Percentiles rank a stretch among this genome's conserved stretches.
Evolutionary conservation across 2,888 invertebrate genomes (phyloP).

Genomic region (Cartodere bifasciata): DNA sequence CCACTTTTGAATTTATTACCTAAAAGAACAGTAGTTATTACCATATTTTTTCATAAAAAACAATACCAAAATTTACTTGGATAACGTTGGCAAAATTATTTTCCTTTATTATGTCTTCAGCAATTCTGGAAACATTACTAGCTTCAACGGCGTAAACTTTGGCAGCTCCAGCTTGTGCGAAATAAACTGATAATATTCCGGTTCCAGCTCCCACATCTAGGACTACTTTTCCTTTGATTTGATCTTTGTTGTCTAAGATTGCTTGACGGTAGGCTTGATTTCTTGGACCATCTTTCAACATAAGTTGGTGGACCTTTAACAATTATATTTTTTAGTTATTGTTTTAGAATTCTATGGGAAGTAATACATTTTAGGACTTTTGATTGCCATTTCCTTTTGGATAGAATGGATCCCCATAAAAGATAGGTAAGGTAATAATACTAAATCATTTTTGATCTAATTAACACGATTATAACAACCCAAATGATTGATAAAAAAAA

Average conservation of each 20-base stretch:
- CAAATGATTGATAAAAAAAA: too few species aligned
- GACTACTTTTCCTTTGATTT: constrained; percentile 66
- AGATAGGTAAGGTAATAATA: too few species aligned
- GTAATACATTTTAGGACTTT: too few species aligned
- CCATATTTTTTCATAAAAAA: too few species aligned
- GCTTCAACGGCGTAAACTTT: constrained; percentile 81
- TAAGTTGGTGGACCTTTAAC: constrained; percentile 61
- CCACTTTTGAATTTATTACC: constrained; percentile 64
- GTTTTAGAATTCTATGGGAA: too few species aligned
- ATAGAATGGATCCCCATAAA: constrained; percentile 31
- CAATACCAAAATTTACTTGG: constrained; percentile 37
- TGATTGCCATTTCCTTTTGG: not conserved
- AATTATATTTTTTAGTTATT: constrained; percentile 1
- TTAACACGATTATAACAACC: too few species aligned
- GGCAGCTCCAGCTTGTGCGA: constrained; percentile 80
- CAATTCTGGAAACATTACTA: constrained; percentile 52
- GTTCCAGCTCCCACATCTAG: constrained; percentile 81
- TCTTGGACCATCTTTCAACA: constrained; percentile 65
- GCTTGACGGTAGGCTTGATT: constrained; percentile 71
- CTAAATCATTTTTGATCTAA: too few species aligned
- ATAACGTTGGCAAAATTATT: constrained; percentile 55
- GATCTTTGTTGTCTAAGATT: constrained; percentile 50
- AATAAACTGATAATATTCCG: constrained; percentile 81
- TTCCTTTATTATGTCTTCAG: constrained; percentile 53
- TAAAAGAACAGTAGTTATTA: too few species aligned